Evolutionary conservation across 2,888 invertebrate genomes (phyloP), one percentile per base, ranked within the genome.

Genomic region (Cheilosia variabilis): DNA sequence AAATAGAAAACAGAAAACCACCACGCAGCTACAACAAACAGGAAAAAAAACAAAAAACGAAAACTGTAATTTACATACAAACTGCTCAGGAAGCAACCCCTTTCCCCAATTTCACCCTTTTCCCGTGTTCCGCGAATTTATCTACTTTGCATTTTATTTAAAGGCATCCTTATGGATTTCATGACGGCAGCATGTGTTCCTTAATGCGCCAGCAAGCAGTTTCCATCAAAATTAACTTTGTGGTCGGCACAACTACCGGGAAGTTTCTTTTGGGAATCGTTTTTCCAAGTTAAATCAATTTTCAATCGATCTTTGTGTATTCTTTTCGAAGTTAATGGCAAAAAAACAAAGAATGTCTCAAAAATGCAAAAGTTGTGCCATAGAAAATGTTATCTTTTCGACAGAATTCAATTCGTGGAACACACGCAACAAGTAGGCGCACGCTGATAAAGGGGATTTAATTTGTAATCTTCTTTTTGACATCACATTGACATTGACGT

Each of bases 141-240:
- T 62, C 62, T 53, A 62, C 62, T 73, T 62, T 72, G 62, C 72
- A 72, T 72, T 52, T 72, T 34, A 73, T 52, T 72, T 34, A 73
- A 55, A 62, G 63, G 62, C 63, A 63, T 73, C 55, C 45, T 47
- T 53, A 37, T 24, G 65, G 62, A 45, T 10, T 45, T 47, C 34
- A 24, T 53, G 45, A 10, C 43, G 41, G 73, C 55, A 63, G 63
- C 73, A 73, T 45, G 63, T 73, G 73, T 53, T 63, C 17, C 45
- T 55, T 55, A 73, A 63, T 73, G 45, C 55, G 55, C 45, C 22
- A 62, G 43, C 62, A n/a, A 43, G 31, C 31, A 53, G 52, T 62
- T 62, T 72, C 31, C 52, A 53, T 72, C 72, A 62, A 72, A 71
- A 72, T 72, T 52, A 72, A 72, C 27, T 52, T 47, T 71, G 17